These are phyloP conservation scores for Sapajus apella DNA, from an alignment of 2,113 vertebrate species.

Conservation along the genomic window DNA sequence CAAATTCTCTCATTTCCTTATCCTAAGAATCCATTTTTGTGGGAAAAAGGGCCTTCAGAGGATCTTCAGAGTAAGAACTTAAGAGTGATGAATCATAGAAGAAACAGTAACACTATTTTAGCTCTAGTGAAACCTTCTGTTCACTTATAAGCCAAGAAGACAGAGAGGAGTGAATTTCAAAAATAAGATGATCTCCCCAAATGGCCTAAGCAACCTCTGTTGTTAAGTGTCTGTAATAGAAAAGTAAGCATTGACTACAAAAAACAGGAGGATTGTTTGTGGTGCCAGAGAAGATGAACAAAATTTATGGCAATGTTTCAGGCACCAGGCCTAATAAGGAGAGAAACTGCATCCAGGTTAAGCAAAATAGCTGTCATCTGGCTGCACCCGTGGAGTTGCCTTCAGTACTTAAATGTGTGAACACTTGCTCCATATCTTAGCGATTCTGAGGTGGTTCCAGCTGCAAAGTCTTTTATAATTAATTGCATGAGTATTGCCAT, in stretches of 20 bases:
- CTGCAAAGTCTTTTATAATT: slow-evolving; percentile 82
- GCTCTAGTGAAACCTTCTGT: neutral
- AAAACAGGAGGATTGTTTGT: slow-evolving; percentile 58
- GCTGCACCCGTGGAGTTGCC: slow-evolving; percentile 37
- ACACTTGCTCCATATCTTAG: slow-evolving; percentile 72
- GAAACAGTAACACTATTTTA: neutral
- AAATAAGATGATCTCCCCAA: neutral
- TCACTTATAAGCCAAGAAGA: neutral
- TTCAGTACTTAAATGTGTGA: slow-evolving; percentile 71
- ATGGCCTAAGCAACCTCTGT: neutral
- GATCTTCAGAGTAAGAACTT: slow-evolving; percentile 27
- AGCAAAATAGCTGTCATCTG: slow-evolving; percentile 65
- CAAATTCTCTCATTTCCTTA: neutral
- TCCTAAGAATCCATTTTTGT: neutral
- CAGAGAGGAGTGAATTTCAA: neutral
- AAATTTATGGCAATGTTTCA: slow-evolving; percentile 59
- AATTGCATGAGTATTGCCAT: slow-evolving; percentile 82
- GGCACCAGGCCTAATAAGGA: neutral
- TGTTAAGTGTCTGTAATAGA: neutral
- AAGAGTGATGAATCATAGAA: neutral
- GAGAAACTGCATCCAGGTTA: slow-evolving; percentile 68
- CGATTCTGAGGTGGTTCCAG: slow-evolving; percentile 70
- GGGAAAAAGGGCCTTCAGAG: neutral
- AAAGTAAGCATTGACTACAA: slow-evolving; percentile 71
- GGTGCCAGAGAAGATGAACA: slow-evolving; percentile 71